Evolutionary conservation across 2,888 invertebrate species (phyloP), one percentile per base, ranked within the genome.

Genomic region (Anaspis maculata): DNA sequence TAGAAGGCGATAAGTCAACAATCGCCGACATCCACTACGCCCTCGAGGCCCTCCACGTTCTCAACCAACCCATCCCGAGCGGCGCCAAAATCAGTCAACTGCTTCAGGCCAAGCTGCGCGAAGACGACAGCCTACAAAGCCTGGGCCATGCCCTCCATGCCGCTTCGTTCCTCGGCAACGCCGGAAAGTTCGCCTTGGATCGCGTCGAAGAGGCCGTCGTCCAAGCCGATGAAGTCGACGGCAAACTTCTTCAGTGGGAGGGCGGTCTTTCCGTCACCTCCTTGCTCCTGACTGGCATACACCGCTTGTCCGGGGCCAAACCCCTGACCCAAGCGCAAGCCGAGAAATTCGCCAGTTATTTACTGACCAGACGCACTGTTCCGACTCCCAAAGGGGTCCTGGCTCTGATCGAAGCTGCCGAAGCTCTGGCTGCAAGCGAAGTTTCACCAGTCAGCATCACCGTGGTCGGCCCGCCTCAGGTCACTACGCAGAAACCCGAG

Each of bases 151-250:
- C 84, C 16, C 85, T 95, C 50, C 80, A 82, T 37, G 73, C 87
- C 30, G 88, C 89, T n/a, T 71, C 85, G 25, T 74, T 81, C 44
- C 68, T 92, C 46, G 57, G 56, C 19, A 73, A 72, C 45, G 78
- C 79, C 35, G 80, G 81, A 10, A 72, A 69, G 27, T 77, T 78
- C 55, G 72, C 74, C 25, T 74, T 77, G 25, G 79, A 85, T 38
- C 79, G 87, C 32, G 81, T 94, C 13, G 92, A 94, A 65, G 91
- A 94, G 60, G 83, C 88, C n/a, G 71, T 96, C 38, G 82, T 88
- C 2, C 92, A 95, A 56, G 95, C 95, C 2, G 96, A 97, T 67
- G 95, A 96, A 72, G 83, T 59, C 15, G 89, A 95, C 66, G 83
- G 86, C 7, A 79, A 78, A 53, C 79, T 84, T 51, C 69, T 91